These are phyloP conservation scores for Orthosia gracilis DNA, from an alignment of 2,888 invertebrate species.

Conservation along the genomic window DNA sequence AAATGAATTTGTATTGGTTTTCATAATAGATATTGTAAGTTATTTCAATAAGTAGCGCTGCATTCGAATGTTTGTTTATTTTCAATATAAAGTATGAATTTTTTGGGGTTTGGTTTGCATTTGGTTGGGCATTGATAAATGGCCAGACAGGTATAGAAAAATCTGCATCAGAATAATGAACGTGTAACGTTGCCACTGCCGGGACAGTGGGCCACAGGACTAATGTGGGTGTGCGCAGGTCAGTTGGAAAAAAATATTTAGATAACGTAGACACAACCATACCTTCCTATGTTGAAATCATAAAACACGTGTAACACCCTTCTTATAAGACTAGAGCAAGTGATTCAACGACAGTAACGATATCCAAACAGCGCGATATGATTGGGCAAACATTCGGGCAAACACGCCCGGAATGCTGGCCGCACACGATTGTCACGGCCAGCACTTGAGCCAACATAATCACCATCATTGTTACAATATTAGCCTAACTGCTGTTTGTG, in stretches of 20 bases:
- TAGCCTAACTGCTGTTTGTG: conserved; percentile 73
- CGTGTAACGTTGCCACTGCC: too few relatives aligned
- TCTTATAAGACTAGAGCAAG: conserved; percentile 17
- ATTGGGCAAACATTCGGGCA: conserved; percentile 64
- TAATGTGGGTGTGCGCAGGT: too few relatives aligned
- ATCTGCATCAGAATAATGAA: too few relatives aligned
- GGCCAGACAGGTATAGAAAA: too few relatives aligned
- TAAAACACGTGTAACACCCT: conserved; percentile 16
- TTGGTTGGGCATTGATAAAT: too few relatives aligned
- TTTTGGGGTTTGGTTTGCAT: too few relatives aligned
- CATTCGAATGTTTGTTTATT: neutral
- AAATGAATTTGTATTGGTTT: neutral
- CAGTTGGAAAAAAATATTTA: too few relatives aligned
- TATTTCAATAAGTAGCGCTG: neutral
- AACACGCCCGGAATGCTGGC: conserved; percentile 71
- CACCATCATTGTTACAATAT: conserved; percentile 67
- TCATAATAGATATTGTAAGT: neutral
- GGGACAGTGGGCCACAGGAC: too few relatives aligned
- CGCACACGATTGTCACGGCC: conserved; percentile 68
- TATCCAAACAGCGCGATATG: conserved; percentile 75
- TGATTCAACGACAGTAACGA: conserved; percentile 72
- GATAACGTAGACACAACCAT: neutral
- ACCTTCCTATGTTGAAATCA: too few relatives aligned
- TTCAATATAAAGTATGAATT: too few relatives aligned
- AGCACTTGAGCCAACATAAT: conserved; percentile 86